Evolutionary conservation across 2,113 vertebrate species (phyloP), one percentile per base, ranked within the genome.

Genomic region (Nannobrachium achirus): DNA sequence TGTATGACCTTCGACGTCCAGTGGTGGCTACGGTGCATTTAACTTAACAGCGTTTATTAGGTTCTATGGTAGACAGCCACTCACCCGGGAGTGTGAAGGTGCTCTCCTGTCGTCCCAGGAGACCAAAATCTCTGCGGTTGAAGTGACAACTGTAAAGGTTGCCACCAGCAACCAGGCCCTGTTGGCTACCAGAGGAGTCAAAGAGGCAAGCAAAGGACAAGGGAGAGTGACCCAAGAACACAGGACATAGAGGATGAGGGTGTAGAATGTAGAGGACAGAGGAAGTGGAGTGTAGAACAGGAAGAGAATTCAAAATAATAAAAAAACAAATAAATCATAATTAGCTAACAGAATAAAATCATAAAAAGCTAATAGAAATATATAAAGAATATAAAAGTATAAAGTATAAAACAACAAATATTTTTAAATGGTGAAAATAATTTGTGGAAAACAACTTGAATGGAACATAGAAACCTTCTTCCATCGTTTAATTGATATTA

Each of bases 121-220:
- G 62, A 18, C 48, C 52, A 38, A 73, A 42, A 52, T 60, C 61
- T 76, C 73, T 25, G 73, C 63, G 63, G 79, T 83, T 88, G 79
- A 89, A 56, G 80, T 91, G 81, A 1, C 88, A 84, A 79, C 91
- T 90, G 91, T 90, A 90, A 75, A 90, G 77, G 74, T 82, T 89
- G 78, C 69, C 61, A 74, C 83, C 80, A 74, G 92, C 88, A 73
- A 82, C 89, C 45, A 89, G 79, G 58, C 84, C 88, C 75, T 86
- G 82, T 44, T 83, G 57, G 72, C 92, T 93, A 49, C 44, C 49
- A 66, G 39, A 72, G 75, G 52, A 52, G 67, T 58, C 41, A 68
- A 41, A 67, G 52, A 42, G 68, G 42, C 75, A 40, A 53, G 42
- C 51, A 41, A 46, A 49, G 13, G 64, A 61, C 5, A 65, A 76